phyloP scores from a whole-genome alignment of 1,140 invertebrate species.

The Sinella curviseta region DNA sequence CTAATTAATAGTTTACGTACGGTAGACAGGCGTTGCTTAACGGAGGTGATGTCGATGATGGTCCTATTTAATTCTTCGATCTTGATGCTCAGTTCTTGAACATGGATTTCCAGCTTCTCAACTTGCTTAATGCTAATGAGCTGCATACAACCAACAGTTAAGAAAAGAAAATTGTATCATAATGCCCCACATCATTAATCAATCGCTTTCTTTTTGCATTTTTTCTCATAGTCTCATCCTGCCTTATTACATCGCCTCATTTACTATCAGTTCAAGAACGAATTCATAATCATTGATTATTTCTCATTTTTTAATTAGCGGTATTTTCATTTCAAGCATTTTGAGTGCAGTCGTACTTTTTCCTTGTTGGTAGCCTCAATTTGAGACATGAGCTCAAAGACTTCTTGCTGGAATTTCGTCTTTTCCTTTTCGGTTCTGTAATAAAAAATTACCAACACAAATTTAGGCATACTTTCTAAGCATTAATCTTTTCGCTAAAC shows the following conservation, averaged over 20 bases:
- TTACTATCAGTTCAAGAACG: slow-evolving; percentile 6
- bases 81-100: slow-evolving; percentile 85
- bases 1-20: no score
- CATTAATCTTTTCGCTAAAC: no score
- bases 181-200: not conserved
- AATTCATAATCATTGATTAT: not conserved
- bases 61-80: slow-evolving; percentile 94
- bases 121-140: slow-evolving; percentile 79
- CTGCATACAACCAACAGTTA: slow-evolving; percentile 50
- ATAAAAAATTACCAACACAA: slow-evolving; percentile 52
- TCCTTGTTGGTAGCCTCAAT: slow-evolving; percentile 90
- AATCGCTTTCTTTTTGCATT: not conserved
- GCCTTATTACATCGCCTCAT: not conserved
- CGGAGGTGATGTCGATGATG: slow-evolving; percentile 89
- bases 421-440: slow-evolving; percentile 92
- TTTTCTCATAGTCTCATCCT: slow-evolving; percentile 12
- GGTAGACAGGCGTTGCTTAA: slow-evolving; percentile 79
- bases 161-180: slow-evolving; percentile 21
- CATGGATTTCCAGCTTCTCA: slow-evolving; percentile 84
- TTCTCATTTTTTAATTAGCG: not conserved
- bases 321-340: not conserved
- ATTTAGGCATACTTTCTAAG: not conserved
- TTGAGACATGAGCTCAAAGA: slow-evolving; percentile 91
- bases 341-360: slow-evolving; percentile 60
- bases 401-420: slow-evolving; percentile 91